Conservation (phyloP, 2,888 invertebrate species). For the Apamea crenata region DNA sequence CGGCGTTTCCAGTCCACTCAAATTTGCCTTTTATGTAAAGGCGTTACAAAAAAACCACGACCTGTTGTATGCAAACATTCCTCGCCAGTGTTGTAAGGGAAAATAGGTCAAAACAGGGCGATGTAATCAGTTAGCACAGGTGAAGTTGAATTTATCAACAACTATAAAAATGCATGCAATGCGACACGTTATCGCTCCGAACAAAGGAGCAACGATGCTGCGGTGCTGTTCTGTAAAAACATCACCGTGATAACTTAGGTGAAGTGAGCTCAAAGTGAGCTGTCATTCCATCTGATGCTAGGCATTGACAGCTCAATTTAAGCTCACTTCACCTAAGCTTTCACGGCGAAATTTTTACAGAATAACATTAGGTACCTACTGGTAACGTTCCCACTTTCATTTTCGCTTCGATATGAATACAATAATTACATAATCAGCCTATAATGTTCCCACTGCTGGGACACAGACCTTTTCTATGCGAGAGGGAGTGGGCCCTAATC, state of each 20-base stretch:
- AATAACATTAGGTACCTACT: too few relatives aligned
- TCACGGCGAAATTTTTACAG: too few relatives aligned
- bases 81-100: background rate
- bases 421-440: too few relatives aligned
- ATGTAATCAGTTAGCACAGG: slow-evolving; percentile 43
- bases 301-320: too few relatives aligned
- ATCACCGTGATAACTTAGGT: too few relatives aligned
- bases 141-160: slow-evolving; percentile 40
- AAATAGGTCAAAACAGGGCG: slow-evolving; percentile 38
- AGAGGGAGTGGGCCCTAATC: too few relatives aligned
- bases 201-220: slow-evolving; percentile 4
- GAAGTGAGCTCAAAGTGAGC: too few relatives aligned
- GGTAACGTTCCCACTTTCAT: background rate
- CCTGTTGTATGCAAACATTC: background rate
- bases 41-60: background rate
- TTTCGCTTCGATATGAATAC: background rate
- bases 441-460: too few relatives aligned
- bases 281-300: too few relatives aligned
- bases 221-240: too few relatives aligned
- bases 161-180: slow-evolving; percentile 8
- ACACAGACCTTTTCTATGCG: too few relatives aligned
- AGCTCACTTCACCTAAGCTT: too few relatives aligned
- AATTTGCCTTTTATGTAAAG: background rate
- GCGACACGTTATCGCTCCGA: slow-evolving; percentile 21
- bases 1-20: background rate